Conservation (phyloP, 2,888 invertebrate genomes). For the Mimumesa dahlbomi region DNA sequence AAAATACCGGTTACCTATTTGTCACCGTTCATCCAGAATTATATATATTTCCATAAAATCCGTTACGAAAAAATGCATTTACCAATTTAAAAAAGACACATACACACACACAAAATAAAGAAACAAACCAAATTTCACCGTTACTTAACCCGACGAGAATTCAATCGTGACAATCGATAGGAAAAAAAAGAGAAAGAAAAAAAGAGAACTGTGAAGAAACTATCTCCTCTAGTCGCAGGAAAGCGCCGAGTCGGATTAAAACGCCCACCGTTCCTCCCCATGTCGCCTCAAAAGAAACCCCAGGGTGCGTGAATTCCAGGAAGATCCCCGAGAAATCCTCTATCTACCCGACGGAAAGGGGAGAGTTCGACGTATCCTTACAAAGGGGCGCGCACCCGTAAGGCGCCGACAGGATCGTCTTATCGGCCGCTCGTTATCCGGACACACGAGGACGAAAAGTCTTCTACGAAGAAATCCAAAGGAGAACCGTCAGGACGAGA, state of each 20-base stretch:
- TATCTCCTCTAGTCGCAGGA: constrained; percentile 24
- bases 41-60: too few relatives aligned
- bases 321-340: constrained; percentile 48
- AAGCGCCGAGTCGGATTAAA: constrained; percentile 48
- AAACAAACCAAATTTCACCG: too few relatives aligned
- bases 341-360: constrained; percentile 16
- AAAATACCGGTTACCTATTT: too few relatives aligned
- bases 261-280: constrained; percentile 32
- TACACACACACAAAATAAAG: too few relatives aligned
- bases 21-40: too few relatives aligned
- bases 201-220: constrained; percentile 7
- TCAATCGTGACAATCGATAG: too few relatives aligned
- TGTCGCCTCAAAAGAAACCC: constrained; percentile 39
- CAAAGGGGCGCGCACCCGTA: constrained; percentile 26
- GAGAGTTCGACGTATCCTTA: constrained; percentile 40
- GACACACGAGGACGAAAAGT: constrained; percentile 20
- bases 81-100: too few relatives aligned
- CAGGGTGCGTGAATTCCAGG: constrained; percentile 44
- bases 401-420: constrained; percentile 35
- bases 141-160: too few relatives aligned
- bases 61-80: too few relatives aligned
- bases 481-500: constrained; percentile 20
- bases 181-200: neutral
- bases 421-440: constrained; percentile 54
- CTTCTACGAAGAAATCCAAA: constrained; percentile 28